Conservation (phyloP, 2,797 vertebrate genomes). For the Lepilemur ruficaudatus region DNA sequence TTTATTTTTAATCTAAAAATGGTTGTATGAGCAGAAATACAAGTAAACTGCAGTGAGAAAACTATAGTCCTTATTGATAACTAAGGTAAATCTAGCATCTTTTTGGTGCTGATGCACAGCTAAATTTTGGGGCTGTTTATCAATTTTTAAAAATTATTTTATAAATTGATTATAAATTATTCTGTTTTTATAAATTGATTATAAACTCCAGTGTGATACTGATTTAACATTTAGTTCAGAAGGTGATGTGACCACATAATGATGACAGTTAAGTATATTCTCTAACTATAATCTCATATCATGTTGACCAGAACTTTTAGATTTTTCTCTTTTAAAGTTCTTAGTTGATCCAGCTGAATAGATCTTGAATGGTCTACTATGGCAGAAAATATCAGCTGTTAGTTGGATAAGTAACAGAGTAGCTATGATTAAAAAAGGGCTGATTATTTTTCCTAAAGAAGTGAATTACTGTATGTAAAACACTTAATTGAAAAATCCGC, state of each 20-base stretch:
- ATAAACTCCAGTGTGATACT: background rate
- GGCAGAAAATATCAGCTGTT: background rate
- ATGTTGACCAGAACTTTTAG: background rate
- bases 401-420: background rate
- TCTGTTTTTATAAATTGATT: background rate
- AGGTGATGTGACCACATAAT: background rate
- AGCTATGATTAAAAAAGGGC: background rate
- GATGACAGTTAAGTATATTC: background rate
- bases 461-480: background rate
- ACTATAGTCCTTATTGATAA: background rate
- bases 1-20: background rate
- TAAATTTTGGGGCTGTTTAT: background rate
- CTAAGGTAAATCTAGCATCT: background rate
- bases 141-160: background rate
- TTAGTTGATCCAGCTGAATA: background rate
- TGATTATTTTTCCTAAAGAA: background rate
- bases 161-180: too few relatives aligned
- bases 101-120: background rate
- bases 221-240: background rate
- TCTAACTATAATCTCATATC: background rate
- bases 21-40: background rate
- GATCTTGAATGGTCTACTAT: background rate
- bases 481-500: background rate
- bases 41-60: background rate
- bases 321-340: background rate